Evolutionary conservation across 2,797 vertebrate genomes (phyloP), one percentile per base, ranked within the genome.

Genomic region (Thripadectes ignobilis): DNA sequence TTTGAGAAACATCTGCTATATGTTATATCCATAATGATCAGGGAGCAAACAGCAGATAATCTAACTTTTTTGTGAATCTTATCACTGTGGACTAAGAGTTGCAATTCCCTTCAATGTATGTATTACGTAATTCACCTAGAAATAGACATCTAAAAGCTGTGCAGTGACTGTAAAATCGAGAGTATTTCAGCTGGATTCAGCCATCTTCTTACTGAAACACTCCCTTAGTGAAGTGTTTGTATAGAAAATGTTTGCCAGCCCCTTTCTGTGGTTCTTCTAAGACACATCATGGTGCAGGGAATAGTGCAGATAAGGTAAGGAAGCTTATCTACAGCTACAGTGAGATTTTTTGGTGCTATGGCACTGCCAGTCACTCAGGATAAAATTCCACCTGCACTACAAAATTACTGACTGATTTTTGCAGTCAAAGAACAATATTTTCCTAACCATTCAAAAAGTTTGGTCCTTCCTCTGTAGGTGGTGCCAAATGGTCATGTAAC

Each of bases 71-170:
- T 91, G 84, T 95, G 95, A 97, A 97, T 97, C 96, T 95, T 95
- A 85, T 89, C 94, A 92, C 93, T 95, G 8, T 91, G 86, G 89
- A 92, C 75, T 94, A 92, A 83, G 65, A 93, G 66, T 88, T 96
- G 81, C 91, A 96, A 84, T 96, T 97, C 88, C 84, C 92, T 96
- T 95, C 85, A 95, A 78, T 66, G 86, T 93, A 58, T 94, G 68
- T 94, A 97, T 98, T 98, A 97, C 95, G 96, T 98, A 98, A 96
- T 96, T 96, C 85, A 95, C 46, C 54, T 88, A 73, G 79, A 93
- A 94, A 91, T 83, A 84, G 57, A 88, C 69, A 81, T 94, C 88
- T 96, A 89, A 94, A 97, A 92, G 82, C 96, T 95, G 46, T 93
- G 68, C 61, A 74, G 65, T 93, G 21, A 34, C 43, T 34, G 10